phyloP scores from a whole-genome alignment of 1,140 invertebrate species.

The Drosophila carrolli region DNA sequence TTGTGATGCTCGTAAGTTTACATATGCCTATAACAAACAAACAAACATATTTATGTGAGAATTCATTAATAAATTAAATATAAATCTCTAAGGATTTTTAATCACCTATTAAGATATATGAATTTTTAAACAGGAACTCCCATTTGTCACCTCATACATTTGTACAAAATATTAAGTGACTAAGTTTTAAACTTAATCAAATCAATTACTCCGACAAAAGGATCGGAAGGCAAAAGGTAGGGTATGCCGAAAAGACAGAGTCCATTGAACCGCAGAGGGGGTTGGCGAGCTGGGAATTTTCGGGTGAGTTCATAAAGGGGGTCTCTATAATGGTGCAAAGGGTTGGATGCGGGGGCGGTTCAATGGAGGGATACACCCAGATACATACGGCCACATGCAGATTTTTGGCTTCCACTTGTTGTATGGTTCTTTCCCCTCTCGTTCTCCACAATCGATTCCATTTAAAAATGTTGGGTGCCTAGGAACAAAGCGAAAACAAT shows the following conservation, averaged over 20 bases:
- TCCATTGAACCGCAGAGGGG: conserved; percentile 56
- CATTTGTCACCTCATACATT: too few species aligned
- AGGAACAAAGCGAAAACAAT: conserved; percentile 52
- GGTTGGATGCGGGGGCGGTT: conserved; percentile 12
- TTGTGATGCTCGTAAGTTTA: too few species aligned
- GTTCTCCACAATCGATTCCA: conserved; percentile 45
- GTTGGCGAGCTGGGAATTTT: neutral
- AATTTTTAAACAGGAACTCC: too few species aligned
- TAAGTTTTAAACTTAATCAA: too few species aligned
- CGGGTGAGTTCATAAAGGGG: conserved; percentile 16
- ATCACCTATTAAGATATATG: too few species aligned
- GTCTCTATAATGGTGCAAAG: conserved; percentile 26
- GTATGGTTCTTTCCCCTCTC: conserved; percentile 26
- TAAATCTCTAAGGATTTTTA: too few species aligned
- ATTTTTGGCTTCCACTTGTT: conserved; percentile 65
- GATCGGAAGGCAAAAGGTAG: neutral
- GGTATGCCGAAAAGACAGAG: conserved; percentile 29
- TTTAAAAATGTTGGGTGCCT: conserved; percentile 48
- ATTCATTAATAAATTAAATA: too few species aligned
- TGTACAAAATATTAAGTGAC: too few species aligned
- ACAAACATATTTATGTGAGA: too few species aligned
- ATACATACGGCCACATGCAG: conserved; percentile 29
- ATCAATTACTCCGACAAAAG: neutral
- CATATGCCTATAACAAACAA: too few species aligned
- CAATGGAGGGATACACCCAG: conserved; percentile 6